Evolutionary conservation across 2,888 invertebrate species (phyloP), one percentile per base, ranked within the genome.

Genomic region (Crematogaster levior): DNA sequence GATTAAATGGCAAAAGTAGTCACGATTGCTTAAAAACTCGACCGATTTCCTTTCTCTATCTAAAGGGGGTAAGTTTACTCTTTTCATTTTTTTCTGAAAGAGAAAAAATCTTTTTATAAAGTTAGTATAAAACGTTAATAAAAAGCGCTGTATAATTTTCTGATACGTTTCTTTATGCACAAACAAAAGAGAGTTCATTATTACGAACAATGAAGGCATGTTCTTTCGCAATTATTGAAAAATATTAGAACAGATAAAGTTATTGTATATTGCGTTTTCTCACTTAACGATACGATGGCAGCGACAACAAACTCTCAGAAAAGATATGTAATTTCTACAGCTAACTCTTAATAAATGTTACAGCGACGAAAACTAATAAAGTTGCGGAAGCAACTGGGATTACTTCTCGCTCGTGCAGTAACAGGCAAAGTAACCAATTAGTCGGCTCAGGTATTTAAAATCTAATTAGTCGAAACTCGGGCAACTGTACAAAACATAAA

Each of bases 391-490:
- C 72, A 70, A 75, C 60, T 68, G 72, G 53, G 75, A 84, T 85
- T 87, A 77, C 61, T 75, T 70, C 56, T 53, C 34, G 53, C 48
- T 80, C 51, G 75, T 48, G 51, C 43, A 70, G 60, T 63, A 48
- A 83, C 53, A 51, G 60, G 68, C 70, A 73, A 66, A 79, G 77
- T 85, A 83, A 87, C 83, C 84, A 88, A 88, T 88, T 88, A 86
- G 77, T 63, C 73, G 61, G 70, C 30, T 70, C 70, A 46, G 74
- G 65, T 74, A 82, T 82, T 86, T 85, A 86, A 85, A 88, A 85
- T 63, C 83, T 86, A 88, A 88, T 87, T 88, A 88, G 87, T 82
- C 81, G 87, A 79, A 84, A 84, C 82, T 81, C 84, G 61, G 21
- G 72, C 37, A 21, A 66, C 72, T 66, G 75, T 51, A 65, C 79